These are phyloP conservation scores for Galbula dea DNA, from an alignment of 2,113 vertebrate genomes.

Conservation along the genomic window DNA sequence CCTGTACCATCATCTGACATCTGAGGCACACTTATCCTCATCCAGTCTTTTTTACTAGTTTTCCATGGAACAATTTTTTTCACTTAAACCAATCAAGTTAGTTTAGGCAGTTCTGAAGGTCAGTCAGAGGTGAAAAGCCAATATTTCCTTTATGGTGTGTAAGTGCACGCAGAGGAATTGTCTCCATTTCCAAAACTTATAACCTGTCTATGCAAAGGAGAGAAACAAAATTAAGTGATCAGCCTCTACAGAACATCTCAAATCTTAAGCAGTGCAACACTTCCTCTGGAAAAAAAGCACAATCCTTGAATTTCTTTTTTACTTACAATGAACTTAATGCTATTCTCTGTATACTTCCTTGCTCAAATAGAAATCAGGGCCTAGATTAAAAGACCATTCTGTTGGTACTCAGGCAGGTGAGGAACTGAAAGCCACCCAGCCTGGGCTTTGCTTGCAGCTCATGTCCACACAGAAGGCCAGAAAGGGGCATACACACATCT, in stretches of 20 bases:
- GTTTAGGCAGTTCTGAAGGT: not conserved
- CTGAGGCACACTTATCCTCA: not conserved
- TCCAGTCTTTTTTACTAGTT: not conserved
- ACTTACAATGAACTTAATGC: not conserved
- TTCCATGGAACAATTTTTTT: not conserved
- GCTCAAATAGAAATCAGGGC: not conserved
- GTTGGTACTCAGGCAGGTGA: not conserved
- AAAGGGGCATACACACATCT: accelerated
- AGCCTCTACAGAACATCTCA: not conserved
- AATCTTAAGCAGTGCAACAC: not conserved
- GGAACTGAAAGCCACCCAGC: not conserved
- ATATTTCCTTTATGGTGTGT: not conserved
- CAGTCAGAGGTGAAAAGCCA: not conserved
- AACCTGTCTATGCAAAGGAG: not conserved
- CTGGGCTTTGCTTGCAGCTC: not conserved
- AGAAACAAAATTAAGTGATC: not conserved
- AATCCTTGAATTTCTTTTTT: not conserved
- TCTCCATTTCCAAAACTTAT: not conserved
- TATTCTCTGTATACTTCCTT: not conserved
- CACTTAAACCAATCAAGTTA: not conserved
- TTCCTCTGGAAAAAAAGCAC: not conserved
- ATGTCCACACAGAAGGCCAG: not conserved
- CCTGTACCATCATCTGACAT: not conserved
- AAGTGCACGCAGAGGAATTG: not conserved
- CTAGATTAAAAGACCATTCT: not conserved